Evolutionary conservation across 2,888 invertebrate genomes (phyloP).

Genomic region (Julus scandinavius): DNA sequence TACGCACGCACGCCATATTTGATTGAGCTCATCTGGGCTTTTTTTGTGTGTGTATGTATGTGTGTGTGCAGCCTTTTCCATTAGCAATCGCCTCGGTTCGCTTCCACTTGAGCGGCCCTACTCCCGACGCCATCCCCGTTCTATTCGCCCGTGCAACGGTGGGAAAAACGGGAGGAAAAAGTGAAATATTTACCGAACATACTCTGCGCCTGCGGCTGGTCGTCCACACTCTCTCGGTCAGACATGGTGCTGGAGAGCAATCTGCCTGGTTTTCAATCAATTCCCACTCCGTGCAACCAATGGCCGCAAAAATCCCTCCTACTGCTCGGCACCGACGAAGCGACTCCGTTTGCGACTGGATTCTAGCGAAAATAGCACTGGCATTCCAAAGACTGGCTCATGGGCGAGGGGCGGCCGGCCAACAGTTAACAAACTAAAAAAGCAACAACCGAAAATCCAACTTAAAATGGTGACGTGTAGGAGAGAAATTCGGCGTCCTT

Average conservation of each 20-base stretch:
- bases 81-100: not conserved
- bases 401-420: slow-evolving; percentile 43
- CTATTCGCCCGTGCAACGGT: not conserved
- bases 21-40: slow-evolving; percentile 56
- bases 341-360: slow-evolving; percentile 44
- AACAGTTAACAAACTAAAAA: slow-evolving; percentile 23
- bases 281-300: slow-evolving; percentile 50
- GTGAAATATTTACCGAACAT: slow-evolving; percentile 58
- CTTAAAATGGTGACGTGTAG: slow-evolving; percentile 49
- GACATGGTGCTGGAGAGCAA: slow-evolving; percentile 62
- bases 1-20: slow-evolving; percentile 56
- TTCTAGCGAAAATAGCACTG: slow-evolving; percentile 41
- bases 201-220: slow-evolving; percentile 65
- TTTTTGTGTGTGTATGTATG: not conserved
- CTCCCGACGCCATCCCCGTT: not conserved
- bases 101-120: not conserved
- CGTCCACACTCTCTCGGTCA: slow-evolving; percentile 67
- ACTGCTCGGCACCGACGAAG: slow-evolving; percentile 12
- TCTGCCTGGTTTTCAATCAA: slow-evolving; percentile 51
- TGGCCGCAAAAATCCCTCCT: slow-evolving; percentile 17
- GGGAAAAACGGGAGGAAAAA: slow-evolving; percentile 17
- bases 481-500: slow-evolving; percentile 21
- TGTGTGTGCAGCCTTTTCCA: not conserved
- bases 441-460: slow-evolving; percentile 47
- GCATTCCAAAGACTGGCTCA: slow-evolving; percentile 48